A percentile compares a stretch with the other conserved stretches of the same genome.
Conservation (phyloP, 2,113 vertebrate genomes). For the Clarias macrocephalus region DNA sequence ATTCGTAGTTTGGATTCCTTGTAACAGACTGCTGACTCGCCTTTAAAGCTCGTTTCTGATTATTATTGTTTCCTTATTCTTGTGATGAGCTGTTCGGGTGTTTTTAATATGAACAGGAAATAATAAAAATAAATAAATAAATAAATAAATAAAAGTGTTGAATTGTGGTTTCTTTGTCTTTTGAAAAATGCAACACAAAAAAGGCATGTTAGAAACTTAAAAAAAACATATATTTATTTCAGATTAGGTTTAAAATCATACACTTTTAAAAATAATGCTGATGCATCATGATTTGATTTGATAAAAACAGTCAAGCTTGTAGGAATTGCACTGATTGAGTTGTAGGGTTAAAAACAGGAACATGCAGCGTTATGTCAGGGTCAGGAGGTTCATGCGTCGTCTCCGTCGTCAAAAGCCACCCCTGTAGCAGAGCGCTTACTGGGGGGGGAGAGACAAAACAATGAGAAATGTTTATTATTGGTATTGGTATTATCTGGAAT, state of each 20-base stretch:
- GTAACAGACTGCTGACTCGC: constrained; percentile 55
- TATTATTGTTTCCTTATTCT: constrained; percentile 58
- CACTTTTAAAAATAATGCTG: neutral
- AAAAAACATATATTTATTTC: constrained; percentile 9
- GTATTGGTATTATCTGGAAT: neutral
- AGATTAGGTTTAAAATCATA: neutral
- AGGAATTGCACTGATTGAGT: constrained; percentile 11
- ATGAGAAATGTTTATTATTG: no score
- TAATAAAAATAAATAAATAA: constrained; percentile 9
- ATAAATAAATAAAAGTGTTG: constrained; percentile 19
- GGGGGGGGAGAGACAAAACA: constrained; percentile 13
- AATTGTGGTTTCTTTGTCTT: constrained; percentile 19
- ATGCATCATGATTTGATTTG: neutral
- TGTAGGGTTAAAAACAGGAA: constrained; percentile 41
- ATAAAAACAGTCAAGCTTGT: constrained; percentile 7
- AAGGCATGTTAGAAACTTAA: neutral
- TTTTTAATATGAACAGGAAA: constrained; percentile 57
- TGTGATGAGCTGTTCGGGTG: constrained; percentile 51
- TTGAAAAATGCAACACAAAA: neutral
- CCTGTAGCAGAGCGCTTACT: constrained; percentile 68
- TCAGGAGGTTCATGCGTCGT: constrained; percentile 48
- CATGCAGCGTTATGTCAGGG: neutral
- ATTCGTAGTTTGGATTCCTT: neutral
- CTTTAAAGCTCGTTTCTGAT: constrained; percentile 55
- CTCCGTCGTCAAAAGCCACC: constrained; percentile 68